phyloP scores from a whole-genome alignment of 1,140 invertebrate genomes.

The Drosophila suzukii region DNA sequence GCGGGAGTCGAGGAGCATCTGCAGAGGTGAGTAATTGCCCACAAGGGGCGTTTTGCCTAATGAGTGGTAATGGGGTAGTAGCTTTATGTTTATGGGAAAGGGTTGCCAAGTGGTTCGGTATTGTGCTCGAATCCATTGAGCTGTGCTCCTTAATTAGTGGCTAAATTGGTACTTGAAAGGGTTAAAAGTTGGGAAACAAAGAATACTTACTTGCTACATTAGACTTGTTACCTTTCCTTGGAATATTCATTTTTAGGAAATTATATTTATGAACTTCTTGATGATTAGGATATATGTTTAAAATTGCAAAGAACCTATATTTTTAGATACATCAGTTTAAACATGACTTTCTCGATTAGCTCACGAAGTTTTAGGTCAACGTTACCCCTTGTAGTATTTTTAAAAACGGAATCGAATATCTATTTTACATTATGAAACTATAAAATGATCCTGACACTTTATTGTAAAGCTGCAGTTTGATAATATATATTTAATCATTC shows the following conservation, averaged over 20 bases:
- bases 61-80: constrained; percentile 3
- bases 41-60: constrained; percentile 24
- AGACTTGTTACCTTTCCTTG: neutral
- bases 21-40: constrained; percentile 78
- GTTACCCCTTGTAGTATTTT: too few species aligned
- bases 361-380: too few species aligned
- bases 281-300: too few species aligned
- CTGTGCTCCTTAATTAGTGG: constrained; percentile 34
- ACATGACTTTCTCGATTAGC: too few species aligned
- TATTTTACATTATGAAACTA: too few species aligned
- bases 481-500: too few species aligned
- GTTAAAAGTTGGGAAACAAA: neutral
- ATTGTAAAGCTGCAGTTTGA: too few species aligned
- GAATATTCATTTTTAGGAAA: neutral
- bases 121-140: constrained; percentile 6
- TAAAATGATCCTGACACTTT: too few species aligned
- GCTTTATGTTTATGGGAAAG: neutral
- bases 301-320: too few species aligned
- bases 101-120: constrained; percentile 36
- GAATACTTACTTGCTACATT: neutral
- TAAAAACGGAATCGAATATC: too few species aligned
- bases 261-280: neutral
- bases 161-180: constrained; percentile 14
- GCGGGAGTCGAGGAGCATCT: constrained; percentile 76
- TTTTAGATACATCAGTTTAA: too few species aligned